Evolutionary conservation across 2,113 vertebrate genomes (phyloP), one percentile per base, ranked within the genome.

Genomic region (Bagarius yarrelli): DNA sequence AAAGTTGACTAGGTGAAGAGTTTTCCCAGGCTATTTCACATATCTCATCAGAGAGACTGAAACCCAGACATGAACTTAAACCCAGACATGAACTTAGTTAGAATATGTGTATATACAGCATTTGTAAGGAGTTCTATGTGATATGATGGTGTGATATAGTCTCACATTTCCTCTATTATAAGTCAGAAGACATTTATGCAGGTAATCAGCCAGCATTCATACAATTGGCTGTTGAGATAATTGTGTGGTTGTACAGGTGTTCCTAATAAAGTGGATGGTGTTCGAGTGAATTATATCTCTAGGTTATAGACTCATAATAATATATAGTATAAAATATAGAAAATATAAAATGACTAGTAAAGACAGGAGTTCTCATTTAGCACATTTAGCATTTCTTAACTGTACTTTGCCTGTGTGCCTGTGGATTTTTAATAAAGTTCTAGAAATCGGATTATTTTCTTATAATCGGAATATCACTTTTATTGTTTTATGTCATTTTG

Each of bases 401-500:
- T 82, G 18, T 70, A 1, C 21, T 44, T 63, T 64, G 13, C 52
- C 21, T 44, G 55, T 64, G 14, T 61, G 5, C 63, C 44, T 64
- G 0, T 18, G 56, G 36, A 21, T 74, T 21, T 56, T 57, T 15
- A 50, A 25, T 50, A 40, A 69, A 52, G 3, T 69, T 69, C 60
- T 57, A 57, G 34, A 72, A 40, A 47, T 64, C 59, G 30, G 50
- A 25, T 25, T 0, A 55, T 59, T 85, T 80, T 81, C n/a, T n/a
- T n/a, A n/a, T n/a, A n/a, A n/a, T n/a, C 21, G 59, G 50, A 67
- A 44, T 83, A 78, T 78, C 59, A 61, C 36, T 83, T 84, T 84
- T 77, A 78, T 81, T 32, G 79, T 82, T 82, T 56, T 32, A 83
- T 50, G 70, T 86, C 84, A 83, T 81, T 74, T 86, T 81, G 71